Evolutionary conservation across 2,113 vertebrate species (phyloP).

Genomic region (Gorsachius goisagi): DNA sequence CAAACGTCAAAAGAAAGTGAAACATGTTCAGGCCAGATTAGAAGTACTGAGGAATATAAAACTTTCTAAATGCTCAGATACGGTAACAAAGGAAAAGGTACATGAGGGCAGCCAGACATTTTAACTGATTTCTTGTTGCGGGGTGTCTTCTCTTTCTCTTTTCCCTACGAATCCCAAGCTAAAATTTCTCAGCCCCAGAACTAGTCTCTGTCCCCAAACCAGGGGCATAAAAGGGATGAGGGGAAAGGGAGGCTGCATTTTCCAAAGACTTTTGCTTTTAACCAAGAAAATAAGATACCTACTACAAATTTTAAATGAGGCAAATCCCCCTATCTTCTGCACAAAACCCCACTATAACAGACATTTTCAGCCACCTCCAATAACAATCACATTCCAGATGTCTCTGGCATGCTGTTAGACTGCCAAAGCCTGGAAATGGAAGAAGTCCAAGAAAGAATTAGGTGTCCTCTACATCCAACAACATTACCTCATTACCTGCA

Average conservation of each 20-base stretch:
- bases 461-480: slow-evolving; percentile 8
- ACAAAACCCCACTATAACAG: not conserved
- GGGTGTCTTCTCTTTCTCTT: not conserved
- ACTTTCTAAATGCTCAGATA: not conserved
- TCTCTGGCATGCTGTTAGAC: slow-evolving; percentile 3
- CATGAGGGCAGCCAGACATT: not conserved
- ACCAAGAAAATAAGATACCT: not conserved
- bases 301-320: not conserved
- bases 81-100: not conserved
- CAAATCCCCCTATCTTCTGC: not conserved
- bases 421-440: slow-evolving; percentile 17
- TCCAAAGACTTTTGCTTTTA: not conserved
- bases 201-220: not conserved
- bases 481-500: slow-evolving; percentile 8
- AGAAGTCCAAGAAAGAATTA: slow-evolving; percentile 38
- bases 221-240: not conserved
- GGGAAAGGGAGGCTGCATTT: not conserved
- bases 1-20: not conserved
- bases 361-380: slow-evolving; percentile 1
- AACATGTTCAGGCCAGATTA: not conserved
- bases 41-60: not conserved
- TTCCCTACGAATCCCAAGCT: not conserved
- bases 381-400: slow-evolving; percentile 14
- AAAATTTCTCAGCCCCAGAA: not conserved
- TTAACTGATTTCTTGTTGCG: not conserved